These are phyloP conservation scores for Phalloptychus januarius DNA, from an alignment of 2,797 vertebrate species.

Conservation along the genomic window DNA sequence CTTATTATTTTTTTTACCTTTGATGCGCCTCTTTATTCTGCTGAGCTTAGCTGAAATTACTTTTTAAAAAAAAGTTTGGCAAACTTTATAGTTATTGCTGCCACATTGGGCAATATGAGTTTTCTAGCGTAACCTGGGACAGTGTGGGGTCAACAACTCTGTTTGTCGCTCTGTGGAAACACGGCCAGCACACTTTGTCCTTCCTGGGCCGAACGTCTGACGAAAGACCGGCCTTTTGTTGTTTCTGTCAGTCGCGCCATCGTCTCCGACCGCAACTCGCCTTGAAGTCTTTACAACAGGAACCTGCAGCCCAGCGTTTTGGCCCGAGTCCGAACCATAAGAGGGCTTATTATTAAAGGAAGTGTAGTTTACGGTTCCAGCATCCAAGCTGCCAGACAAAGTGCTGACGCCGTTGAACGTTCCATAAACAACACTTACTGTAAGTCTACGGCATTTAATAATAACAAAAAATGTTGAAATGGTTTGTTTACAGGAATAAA, in stretches of 20 bases:
- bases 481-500: neutral
- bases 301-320: constrained; percentile 10
- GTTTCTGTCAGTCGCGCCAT: constrained; percentile 16
- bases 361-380: neutral
- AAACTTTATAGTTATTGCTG: neutral
- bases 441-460: neutral
- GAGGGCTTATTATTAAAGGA: constrained; percentile 7
- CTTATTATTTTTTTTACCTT: constrained; percentile 5
- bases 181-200: constrained; percentile 18
- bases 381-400: neutral
- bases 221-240: constrained; percentile 19
- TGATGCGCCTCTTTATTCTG: neutral
- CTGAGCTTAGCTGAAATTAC: neutral
- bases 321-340: neutral
- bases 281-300: constrained; percentile 36
- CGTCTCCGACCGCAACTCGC: neutral
- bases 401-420: neutral
- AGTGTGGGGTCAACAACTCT: neutral
- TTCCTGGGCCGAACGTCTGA: constrained; percentile 18
- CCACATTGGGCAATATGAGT: neutral
- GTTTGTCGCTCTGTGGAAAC: constrained; percentile 15
- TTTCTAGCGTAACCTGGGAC: constrained; percentile 1
- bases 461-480: neutral
- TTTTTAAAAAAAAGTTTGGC: neutral
- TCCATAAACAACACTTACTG: neutral